Conservation (phyloP, 37 sponge, comb jelly and placozoan genomes). For the Beroe ovata region DNA sequence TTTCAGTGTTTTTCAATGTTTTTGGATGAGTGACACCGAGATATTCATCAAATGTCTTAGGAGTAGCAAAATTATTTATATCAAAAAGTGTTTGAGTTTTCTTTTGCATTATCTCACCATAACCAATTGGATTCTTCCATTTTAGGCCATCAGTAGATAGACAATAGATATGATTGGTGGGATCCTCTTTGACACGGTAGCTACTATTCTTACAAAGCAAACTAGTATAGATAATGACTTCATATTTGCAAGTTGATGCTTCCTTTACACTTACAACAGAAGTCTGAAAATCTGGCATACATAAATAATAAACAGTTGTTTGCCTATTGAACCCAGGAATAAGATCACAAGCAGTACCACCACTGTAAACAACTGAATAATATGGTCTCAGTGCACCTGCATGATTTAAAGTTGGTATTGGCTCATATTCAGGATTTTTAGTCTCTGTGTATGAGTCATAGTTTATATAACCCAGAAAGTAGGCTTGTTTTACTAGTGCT, state of each 20-base stretch:
- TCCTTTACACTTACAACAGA: conserved; percentile 61
- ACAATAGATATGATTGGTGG: conserved; percentile 57
- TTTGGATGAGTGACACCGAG: conserved; percentile 8
- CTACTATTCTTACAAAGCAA: conserved; percentile 30
- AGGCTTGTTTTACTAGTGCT: conserved; percentile 27
- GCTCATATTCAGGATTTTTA: background rate
- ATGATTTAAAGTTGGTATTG: conserved; percentile 28
- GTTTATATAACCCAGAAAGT: conserved; percentile 18
- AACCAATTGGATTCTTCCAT: conserved; percentile 21
- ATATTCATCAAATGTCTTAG: background rate
- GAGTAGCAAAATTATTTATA: background rate
- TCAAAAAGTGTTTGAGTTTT: background rate
- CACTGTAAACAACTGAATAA: conserved; percentile 35
- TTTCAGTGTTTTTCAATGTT: background rate
- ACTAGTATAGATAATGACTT: conserved; percentile 35
- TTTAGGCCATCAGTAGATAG: conserved; percentile 40
- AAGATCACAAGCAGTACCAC: conserved; percentile 26
- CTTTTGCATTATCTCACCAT: background rate
- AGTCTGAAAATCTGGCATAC: conserved; percentile 63
- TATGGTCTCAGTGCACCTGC: conserved; percentile 63
- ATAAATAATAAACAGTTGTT: conserved; percentile 54
- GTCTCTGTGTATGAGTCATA: background rate
- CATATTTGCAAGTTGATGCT: conserved; percentile 45
- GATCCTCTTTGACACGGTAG: conserved; percentile 38
- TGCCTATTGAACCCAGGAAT: conserved; percentile 45